Conservation (phyloP, 1,140 invertebrate genomes). For the Magallana gigas region DNA sequence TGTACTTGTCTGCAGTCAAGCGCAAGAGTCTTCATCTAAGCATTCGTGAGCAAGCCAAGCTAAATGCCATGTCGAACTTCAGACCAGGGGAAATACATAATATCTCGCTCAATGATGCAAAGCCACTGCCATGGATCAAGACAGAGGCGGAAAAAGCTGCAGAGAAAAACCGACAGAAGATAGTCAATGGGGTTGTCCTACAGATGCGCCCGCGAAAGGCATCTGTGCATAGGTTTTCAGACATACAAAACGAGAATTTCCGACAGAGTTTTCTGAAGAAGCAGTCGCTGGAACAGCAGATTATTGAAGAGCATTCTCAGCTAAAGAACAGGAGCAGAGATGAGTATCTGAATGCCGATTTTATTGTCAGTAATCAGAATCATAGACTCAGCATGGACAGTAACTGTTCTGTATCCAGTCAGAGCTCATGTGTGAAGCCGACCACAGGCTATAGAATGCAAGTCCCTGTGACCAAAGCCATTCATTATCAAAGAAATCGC, state of each 20-base stretch:
- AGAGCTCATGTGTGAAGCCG: not conserved
- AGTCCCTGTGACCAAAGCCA: slow-evolving; percentile 28
- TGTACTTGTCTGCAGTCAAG: not conserved
- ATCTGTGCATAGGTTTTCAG: slow-evolving; percentile 18
- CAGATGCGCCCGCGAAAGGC: slow-evolving; percentile 26
- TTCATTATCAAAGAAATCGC: not conserved
- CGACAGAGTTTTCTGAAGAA: not conserved
- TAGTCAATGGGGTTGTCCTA: slow-evolving; percentile 22
- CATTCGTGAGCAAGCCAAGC: slow-evolving; percentile 12
- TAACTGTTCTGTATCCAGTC: not conserved
- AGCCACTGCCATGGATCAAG: slow-evolving; percentile 29
- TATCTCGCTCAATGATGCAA: not conserved
- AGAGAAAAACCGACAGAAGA: not conserved
- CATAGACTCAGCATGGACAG: not conserved
- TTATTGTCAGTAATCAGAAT: not conserved
- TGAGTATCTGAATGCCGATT: not conserved
- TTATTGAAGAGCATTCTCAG: not conserved
- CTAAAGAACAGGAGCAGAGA: not conserved
- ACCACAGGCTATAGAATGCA: not conserved
- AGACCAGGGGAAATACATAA: slow-evolving; percentile 36
- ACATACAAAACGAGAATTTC: not conserved
- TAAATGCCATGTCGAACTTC: slow-evolving; percentile 21
- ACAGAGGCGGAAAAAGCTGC: slow-evolving; percentile 14
- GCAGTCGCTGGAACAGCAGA: not conserved
- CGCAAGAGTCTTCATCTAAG: not conserved